Conservation (phyloP, 1,140 invertebrate species). For the Halesus radiatus region DNA sequence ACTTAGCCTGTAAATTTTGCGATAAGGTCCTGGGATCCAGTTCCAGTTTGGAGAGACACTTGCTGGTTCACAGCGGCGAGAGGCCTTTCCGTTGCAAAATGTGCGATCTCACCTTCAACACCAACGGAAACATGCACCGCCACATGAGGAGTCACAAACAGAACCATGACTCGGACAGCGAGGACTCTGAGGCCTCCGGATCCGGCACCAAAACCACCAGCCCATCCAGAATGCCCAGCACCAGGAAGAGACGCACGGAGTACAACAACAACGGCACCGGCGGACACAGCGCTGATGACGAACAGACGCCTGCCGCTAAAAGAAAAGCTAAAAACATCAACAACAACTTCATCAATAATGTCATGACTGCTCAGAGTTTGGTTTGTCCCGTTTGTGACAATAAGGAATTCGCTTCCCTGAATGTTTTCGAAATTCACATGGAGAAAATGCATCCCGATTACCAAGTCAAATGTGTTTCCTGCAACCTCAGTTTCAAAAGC, state of each 20-base stretch:
- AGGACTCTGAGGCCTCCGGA: slow-evolving; percentile 61
- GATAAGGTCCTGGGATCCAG: slow-evolving; percentile 32
- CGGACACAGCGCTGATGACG: slow-evolving; percentile 66
- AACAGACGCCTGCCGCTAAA: slow-evolving; percentile 60
- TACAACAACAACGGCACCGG: slow-evolving; percentile 63
- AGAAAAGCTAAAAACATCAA: slow-evolving; percentile 66
- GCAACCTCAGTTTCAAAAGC: slow-evolving; percentile 79
- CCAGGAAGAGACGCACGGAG: slow-evolving; percentile 60
- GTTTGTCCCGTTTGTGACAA: slow-evolving; percentile 74
- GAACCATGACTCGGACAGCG: slow-evolving; percentile 66
- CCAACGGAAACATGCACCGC: slow-evolving; percentile 90
- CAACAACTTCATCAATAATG: slow-evolving; percentile 63
- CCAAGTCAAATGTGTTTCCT: slow-evolving; percentile 78
- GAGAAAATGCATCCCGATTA: slow-evolving; percentile 80
- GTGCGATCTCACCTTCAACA: slow-evolving; percentile 87
- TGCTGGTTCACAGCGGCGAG: slow-evolving; percentile 82
- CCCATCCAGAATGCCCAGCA: slow-evolving; percentile 48
- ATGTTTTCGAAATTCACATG: slow-evolving; percentile 77
- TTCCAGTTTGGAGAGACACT: slow-evolving; percentile 76
- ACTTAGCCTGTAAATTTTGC: slow-evolving; percentile 34
- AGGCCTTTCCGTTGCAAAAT: slow-evolving; percentile 83
- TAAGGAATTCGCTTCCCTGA: slow-evolving; percentile 73
- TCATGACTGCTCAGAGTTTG: slow-evolving; percentile 60
- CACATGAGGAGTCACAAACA: slow-evolving; percentile 82
- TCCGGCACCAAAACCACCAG: slow-evolving; percentile 49